A percentile compares a stretch with the other conserved stretches of the same genome.
These are phyloP conservation scores for Enteromius argenteus DNA, from an alignment of 2,797 vertebrate species.

Conservation along the genomic window DNA sequence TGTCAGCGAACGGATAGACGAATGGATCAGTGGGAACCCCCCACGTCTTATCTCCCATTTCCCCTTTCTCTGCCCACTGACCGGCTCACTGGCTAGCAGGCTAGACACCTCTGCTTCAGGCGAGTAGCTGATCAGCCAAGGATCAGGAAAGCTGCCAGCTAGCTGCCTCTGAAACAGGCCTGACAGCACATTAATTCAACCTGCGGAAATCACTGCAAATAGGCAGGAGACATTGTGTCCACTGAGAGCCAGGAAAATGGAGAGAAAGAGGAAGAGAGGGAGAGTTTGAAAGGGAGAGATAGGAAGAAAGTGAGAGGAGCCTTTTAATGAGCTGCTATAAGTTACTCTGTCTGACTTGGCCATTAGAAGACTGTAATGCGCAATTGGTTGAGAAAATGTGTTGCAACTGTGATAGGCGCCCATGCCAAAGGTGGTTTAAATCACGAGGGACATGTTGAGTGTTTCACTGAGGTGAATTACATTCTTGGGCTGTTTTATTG, in stretches of 20 bases:
- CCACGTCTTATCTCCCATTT: slow-evolving; percentile 67
- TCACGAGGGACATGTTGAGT: slow-evolving; percentile 62
- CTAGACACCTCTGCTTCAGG: slow-evolving; percentile 67
- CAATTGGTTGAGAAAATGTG: slow-evolving; percentile 71
- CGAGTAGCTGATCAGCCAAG: slow-evolving; percentile 77
- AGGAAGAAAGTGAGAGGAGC: slow-evolving; percentile 60
- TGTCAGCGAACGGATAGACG: slow-evolving; percentile 73
- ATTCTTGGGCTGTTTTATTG: slow-evolving; percentile 56
- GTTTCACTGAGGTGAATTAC: slow-evolving; percentile 62
- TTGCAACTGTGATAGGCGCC: slow-evolving; percentile 65
- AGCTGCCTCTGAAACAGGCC: slow-evolving; percentile 75
- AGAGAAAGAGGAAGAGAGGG: slow-evolving; percentile 57
- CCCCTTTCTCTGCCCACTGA: slow-evolving; percentile 66
- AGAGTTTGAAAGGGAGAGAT: slow-evolving; percentile 51
- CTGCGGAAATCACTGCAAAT: slow-evolving; percentile 75
- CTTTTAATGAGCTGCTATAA: slow-evolving; percentile 69
- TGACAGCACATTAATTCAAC: slow-evolving; percentile 85
- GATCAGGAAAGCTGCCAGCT: slow-evolving; percentile 79
- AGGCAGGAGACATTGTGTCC: slow-evolving; percentile 71
- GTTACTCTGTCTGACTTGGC: slow-evolving; percentile 65
- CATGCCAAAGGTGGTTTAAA: slow-evolving; percentile 66
- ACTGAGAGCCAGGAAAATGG: slow-evolving; percentile 62
- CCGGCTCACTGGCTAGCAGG: slow-evolving; percentile 54
- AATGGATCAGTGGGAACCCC: slow-evolving; percentile 52
- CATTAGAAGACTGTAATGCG: slow-evolving; percentile 67